phyloP scores from a whole-genome alignment of 2,113 vertebrate genomes.

The Stomatorhinus ivindoensis region DNA sequence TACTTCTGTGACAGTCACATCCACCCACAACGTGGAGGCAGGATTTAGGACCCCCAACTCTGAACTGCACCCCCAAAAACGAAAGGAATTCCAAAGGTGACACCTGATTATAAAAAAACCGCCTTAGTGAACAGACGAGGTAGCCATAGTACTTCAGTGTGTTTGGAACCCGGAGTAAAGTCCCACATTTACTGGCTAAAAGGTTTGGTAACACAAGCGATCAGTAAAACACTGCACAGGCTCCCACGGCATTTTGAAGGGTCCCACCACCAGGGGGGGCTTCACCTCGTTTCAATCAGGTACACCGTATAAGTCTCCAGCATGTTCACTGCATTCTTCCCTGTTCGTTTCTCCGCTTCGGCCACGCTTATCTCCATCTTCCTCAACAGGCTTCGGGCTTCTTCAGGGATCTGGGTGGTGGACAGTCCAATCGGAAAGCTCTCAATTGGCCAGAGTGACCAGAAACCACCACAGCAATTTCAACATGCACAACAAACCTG shows the following conservation, averaged over 20 bases:
- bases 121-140: neutral
- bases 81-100: neutral
- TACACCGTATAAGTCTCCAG: constrained; percentile 93
- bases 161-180: neutral
- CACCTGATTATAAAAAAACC: neutral
- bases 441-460: neutral
- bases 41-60: neutral
- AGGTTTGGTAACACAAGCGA: neutral
- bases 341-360: constrained; percentile 86
- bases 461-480: neutral
- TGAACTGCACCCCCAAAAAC: neutral
- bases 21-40: too few species aligned
- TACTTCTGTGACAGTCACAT: neutral
- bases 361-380: constrained; percentile 88
- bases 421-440: neutral
- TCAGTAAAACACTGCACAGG: neutral
- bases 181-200: neutral
- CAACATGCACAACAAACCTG: neutral
- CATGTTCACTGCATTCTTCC: constrained; percentile 85
- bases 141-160: neutral
- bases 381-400: constrained; percentile 62
- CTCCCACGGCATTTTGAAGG: neutral
- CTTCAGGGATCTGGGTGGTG: constrained; percentile 66
- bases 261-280: too few species aligned
- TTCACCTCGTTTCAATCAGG: constrained; percentile 86